Percentiles rank a stretch among this genome's conserved stretches.
These are phyloP conservation scores for Tupaia tana DNA, from an alignment of 2,113 vertebrate species.

Conservation along the genomic window DNA sequence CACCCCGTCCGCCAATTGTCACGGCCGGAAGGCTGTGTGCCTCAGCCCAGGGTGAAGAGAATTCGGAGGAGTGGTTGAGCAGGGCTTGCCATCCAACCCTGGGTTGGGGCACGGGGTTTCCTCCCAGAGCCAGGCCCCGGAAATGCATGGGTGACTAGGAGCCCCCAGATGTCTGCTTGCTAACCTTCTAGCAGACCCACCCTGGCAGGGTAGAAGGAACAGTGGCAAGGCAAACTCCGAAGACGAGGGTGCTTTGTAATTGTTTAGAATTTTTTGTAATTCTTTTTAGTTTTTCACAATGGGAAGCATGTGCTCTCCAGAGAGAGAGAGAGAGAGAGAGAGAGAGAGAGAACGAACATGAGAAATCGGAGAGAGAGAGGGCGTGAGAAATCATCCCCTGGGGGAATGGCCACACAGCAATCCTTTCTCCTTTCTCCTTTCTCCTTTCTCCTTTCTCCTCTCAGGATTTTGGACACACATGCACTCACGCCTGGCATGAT, in stretches of 20 bases:
- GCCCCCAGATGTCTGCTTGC: neutral
- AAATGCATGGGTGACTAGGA: neutral
- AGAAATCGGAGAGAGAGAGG: too few relatives aligned
- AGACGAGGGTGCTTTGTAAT: neutral
- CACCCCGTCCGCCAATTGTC: constrained; percentile 80
- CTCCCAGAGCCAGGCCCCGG: neutral
- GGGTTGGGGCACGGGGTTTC: neutral
- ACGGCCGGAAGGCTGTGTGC: constrained; percentile 66
- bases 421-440: too few relatives aligned
- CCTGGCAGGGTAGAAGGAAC: neutral
- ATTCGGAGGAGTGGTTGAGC: neutral
- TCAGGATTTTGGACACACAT: too few relatives aligned
- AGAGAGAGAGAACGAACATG: too few relatives aligned
- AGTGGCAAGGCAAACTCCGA: neutral
- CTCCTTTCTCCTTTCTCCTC: too few relatives aligned
- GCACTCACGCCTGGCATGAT: too few relatives aligned
- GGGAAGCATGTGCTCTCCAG: too few relatives aligned
- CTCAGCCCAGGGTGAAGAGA: constrained; percentile 36
- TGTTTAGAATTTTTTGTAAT: neutral
- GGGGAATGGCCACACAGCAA: too few relatives aligned
- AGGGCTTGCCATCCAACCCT: neutral
- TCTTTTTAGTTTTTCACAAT: too few relatives aligned
- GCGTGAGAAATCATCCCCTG: too few relatives aligned
- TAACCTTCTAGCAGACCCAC: neutral
- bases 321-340: too few relatives aligned